A percentile compares a stretch with the other conserved stretches of the same genome.
phyloP scores from a whole-genome alignment of 2,888 invertebrate species.

The Zeuzera pyrina region DNA sequence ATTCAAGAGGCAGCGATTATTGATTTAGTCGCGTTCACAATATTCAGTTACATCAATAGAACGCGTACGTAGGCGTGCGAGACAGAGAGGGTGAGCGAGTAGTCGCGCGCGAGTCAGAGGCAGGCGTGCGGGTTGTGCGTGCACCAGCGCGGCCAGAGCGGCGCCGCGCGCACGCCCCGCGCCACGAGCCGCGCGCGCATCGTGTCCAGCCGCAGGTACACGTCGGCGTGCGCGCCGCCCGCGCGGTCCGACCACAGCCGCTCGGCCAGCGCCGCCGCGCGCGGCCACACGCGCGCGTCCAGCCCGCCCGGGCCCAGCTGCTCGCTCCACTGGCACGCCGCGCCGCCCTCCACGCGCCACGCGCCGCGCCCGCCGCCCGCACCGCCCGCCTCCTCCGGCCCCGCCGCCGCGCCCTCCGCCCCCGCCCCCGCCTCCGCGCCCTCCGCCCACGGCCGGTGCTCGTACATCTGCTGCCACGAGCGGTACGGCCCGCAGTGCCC shows the following conservation, averaged over 20 bases:
- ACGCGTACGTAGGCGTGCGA: too few relatives aligned
- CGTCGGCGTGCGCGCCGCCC: constrained; percentile 68
- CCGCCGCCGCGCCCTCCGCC: constrained; percentile 70
- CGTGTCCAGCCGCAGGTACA: constrained; percentile 78
- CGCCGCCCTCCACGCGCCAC: constrained; percentile 78
- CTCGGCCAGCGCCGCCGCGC: constrained; percentile 86
- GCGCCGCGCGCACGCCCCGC: constrained; percentile 78
- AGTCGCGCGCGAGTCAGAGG: too few relatives aligned
- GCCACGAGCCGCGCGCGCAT: constrained; percentile 76
- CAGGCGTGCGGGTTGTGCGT: constrained; percentile 82
- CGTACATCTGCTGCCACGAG: constrained; percentile 90
- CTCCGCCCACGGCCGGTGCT: constrained; percentile 83
- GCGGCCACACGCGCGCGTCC: constrained; percentile 87
- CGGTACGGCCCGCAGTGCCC: constrained; percentile 91
- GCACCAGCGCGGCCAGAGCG: constrained; percentile 86
- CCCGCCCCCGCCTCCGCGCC: constrained; percentile 22
- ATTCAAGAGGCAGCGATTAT: too few relatives aligned
- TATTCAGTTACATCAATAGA: too few relatives aligned
- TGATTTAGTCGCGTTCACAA: too few relatives aligned
- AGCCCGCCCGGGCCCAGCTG: constrained; percentile 82
- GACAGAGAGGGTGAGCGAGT: too few relatives aligned
- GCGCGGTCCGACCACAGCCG: constrained; percentile 80
- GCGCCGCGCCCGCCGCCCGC: constrained; percentile 43
- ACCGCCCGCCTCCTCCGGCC: constrained; percentile 7
- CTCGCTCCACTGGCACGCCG: constrained; percentile 90